Percentiles rank a stretch among this genome's conserved stretches.
phyloP scores from a whole-genome alignment of 2,888 invertebrate species.

The Terebella lapidaria region DNA sequence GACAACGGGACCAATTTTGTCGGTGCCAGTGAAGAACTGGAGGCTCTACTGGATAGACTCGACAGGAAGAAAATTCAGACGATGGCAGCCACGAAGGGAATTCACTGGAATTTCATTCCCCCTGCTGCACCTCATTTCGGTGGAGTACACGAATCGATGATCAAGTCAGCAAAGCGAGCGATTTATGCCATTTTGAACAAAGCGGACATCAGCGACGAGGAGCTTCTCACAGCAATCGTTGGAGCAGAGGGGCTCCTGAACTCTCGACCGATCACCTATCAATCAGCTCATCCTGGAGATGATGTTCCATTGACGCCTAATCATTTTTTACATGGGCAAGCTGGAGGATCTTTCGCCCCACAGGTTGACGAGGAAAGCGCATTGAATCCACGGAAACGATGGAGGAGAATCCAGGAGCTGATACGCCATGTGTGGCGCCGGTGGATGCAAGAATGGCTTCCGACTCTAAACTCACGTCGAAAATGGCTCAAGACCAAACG shows the following conservation, averaged over 20 bases:
- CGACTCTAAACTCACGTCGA: not conserved
- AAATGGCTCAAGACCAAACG: not conserved
- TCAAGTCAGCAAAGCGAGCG: slow-evolving; percentile 12
- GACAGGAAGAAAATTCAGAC: slow-evolving; percentile 2
- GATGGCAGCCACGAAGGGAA: not conserved
- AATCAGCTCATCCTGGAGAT: slow-evolving; percentile 5
- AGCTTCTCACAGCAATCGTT: slow-evolving; percentile 8
- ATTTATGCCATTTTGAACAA: slow-evolving; percentile 7
- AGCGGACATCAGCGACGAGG: slow-evolving; percentile 12
- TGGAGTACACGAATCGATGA: slow-evolving; percentile 13
- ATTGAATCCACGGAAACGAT: not conserved
- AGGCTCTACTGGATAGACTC: not conserved
- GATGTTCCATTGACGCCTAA: not conserved
- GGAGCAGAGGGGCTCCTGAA: slow-evolving; percentile 10
- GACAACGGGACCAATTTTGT: slow-evolving; percentile 13
- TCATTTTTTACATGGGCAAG: slow-evolving; percentile 1
- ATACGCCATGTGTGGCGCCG: not conserved
- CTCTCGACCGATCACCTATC: slow-evolving; percentile 16
- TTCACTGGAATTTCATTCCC: slow-evolving; percentile 14
- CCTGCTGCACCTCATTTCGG: slow-evolving; percentile 14
- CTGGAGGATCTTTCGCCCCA: not conserved
- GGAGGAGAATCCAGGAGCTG: not conserved
- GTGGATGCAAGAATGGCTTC: slow-evolving; percentile 1
- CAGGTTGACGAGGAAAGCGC: not conserved
- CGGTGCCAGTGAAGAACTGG: slow-evolving; percentile 7